phyloP scores from a whole-genome alignment of 2,888 invertebrate genomes.

The Anagyrus pseudococci region DNA sequence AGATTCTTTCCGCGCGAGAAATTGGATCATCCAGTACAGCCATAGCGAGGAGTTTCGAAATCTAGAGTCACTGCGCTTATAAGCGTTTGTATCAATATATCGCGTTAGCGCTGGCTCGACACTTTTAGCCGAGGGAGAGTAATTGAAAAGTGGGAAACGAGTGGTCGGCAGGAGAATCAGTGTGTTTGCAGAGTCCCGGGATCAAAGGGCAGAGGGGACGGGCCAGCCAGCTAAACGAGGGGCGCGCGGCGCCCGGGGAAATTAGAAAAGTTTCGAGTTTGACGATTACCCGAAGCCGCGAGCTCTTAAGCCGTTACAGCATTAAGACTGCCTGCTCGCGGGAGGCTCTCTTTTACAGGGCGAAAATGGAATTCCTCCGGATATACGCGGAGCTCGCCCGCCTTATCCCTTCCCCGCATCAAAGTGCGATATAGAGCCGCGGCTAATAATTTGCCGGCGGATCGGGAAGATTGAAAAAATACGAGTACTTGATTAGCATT shows the following conservation, averaged over 20 bases:
- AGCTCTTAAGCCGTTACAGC: constrained; percentile 16
- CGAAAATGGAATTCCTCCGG: constrained; percentile 33
- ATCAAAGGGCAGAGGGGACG: constrained; percentile 2
- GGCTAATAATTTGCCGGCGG: constrained; percentile 9
- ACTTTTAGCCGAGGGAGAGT: too few relatives aligned
- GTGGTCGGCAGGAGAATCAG: constrained; percentile 8
- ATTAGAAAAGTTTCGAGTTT: constrained; percentile 47
- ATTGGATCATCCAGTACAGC: too few relatives aligned
- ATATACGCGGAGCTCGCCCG: constrained; percentile 4
- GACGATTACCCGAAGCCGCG: constrained; percentile 22
- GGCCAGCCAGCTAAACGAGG: constrained; percentile 23
- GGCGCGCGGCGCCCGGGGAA: constrained; percentile 37
- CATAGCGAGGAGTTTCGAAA: too few relatives aligned
- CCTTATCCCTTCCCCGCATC: not conserved
- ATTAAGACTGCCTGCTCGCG: constrained; percentile 7
- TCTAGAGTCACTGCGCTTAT: too few relatives aligned
- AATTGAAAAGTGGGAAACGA: constrained; percentile 21
- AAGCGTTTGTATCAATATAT: too few relatives aligned
- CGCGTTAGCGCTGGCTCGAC: too few relatives aligned
- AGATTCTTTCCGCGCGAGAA: too few relatives aligned
- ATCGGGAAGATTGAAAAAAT: constrained; percentile 11
- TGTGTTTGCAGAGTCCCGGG: constrained; percentile 3
- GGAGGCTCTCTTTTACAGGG: constrained; percentile 13
- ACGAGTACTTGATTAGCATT: constrained; percentile 20
- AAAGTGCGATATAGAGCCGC: not conserved